phyloP scores from a whole-genome alignment of 30 jellyfish, hydroid and myxozoan genomes.

The Hydra vulgaris region DNA sequence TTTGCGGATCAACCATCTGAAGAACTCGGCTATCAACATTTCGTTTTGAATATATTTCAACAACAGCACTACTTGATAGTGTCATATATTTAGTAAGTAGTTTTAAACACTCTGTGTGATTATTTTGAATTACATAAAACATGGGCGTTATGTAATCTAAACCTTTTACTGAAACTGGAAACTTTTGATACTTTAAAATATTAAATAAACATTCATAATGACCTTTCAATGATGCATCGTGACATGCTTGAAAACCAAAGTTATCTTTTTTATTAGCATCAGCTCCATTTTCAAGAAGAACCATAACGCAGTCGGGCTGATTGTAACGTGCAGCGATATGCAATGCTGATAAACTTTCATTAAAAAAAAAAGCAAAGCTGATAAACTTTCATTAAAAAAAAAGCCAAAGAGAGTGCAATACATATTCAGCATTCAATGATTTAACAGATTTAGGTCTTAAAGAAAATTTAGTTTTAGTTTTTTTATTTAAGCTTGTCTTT shows the following conservation, averaged over 20 bases:
- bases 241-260: conserved; percentile 66
- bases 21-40: neutral
- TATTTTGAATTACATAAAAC: neutral
- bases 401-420: neutral
- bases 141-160: conserved; percentile 7
- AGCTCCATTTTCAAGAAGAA: conserved; percentile 55
- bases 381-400: neutral
- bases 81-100: neutral
- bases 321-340: conserved; percentile 65
- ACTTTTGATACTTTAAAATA: conserved; percentile 38
- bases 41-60: neutral
- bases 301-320: conserved; percentile 38
- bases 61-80: neutral
- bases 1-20: neutral
- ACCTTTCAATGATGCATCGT: conserved; percentile 63
- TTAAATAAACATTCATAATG: conserved; percentile 19
- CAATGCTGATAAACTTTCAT: conserved; percentile 41
- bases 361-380: neutral
- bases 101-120: neutral
- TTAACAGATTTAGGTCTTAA: too few species aligned
- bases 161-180: conserved; percentile 40
- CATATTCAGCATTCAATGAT: too few species aligned
- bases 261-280: conserved; percentile 52
- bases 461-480: too few species aligned
- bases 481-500: too few species aligned